Percentiles rank a stretch among this genome's conserved stretches.
These are phyloP conservation scores for Glaucidium brasilianum DNA, from an alignment of 2,113 vertebrate species.

Conservation along the genomic window DNA sequence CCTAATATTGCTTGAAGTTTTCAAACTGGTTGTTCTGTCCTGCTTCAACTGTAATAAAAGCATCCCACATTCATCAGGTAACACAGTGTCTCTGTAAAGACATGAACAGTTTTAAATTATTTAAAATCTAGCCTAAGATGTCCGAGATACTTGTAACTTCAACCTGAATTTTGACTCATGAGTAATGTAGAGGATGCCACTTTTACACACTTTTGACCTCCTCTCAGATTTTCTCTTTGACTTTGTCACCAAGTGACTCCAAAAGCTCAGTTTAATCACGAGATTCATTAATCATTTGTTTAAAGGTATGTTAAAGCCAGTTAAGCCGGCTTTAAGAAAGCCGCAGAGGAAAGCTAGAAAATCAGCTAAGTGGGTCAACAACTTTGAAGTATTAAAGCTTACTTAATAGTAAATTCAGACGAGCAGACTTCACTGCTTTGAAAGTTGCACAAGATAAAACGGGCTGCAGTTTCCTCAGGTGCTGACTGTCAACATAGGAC, in stretches of 20 bases:
- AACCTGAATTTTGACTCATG: background rate
- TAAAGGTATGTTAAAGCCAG: constrained; percentile 31
- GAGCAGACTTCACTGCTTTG: background rate
- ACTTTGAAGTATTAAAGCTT: background rate
- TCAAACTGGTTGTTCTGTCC: background rate
- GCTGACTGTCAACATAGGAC: background rate
- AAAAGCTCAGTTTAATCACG: background rate
- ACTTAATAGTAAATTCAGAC: background rate
- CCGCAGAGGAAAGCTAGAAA: background rate
- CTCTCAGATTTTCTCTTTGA: background rate
- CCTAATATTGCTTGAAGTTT: background rate
- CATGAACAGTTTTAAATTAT: background rate
- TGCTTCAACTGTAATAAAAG: background rate
- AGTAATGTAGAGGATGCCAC: background rate
- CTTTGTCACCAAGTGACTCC: background rate
- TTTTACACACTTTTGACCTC: background rate
- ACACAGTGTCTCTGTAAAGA: background rate
- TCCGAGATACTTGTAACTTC: background rate
- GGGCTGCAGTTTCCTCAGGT: background rate
- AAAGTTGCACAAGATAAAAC: background rate
- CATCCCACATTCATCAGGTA: background rate
- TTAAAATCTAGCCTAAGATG: background rate
- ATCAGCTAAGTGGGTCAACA: background rate
- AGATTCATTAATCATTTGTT: constrained; percentile 5
- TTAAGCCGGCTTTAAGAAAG: constrained; percentile 27